Percentiles rank a stretch among this genome's conserved stretches.
These are phyloP conservation scores for Phataginus tricuspis DNA, from an alignment of 2,797 vertebrate genomes.

Conservation along the genomic window DNA sequence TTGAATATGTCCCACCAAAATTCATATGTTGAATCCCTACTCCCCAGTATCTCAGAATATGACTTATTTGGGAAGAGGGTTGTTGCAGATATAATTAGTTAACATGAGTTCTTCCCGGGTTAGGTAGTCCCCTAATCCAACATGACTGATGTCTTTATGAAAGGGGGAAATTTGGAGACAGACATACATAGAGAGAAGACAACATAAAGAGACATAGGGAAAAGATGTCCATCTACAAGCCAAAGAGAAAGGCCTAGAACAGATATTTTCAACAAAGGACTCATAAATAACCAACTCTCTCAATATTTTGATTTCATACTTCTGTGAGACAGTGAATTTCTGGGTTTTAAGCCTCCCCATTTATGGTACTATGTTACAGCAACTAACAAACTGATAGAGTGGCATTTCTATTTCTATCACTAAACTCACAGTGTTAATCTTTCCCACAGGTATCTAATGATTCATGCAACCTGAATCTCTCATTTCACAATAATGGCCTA, in stretches of 20 bases:
- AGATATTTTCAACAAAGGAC: neutral
- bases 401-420: no score
- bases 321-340: neutral
- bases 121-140: neutral
- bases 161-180: neutral
- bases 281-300: neutral
- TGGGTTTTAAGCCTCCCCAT: neutral
- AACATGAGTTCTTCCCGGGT: neutral
- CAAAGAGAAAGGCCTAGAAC: neutral
- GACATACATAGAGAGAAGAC: accelerated
- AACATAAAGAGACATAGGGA: neutral
- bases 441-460: neutral
- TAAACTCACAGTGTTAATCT: neutral
- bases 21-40: neutral
- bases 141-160: neutral
- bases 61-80: neutral
- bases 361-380: neutral
- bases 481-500: neutral
- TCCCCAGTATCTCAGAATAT: neutral
- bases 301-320: neutral
- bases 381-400: neutral
- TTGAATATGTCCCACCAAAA: neutral
- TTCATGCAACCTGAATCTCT: neutral
- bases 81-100: neutral
- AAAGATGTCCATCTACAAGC: neutral